phyloP scores from a whole-genome alignment of 2,797 vertebrate species.

The Philypnodon macrostomus region DNA sequence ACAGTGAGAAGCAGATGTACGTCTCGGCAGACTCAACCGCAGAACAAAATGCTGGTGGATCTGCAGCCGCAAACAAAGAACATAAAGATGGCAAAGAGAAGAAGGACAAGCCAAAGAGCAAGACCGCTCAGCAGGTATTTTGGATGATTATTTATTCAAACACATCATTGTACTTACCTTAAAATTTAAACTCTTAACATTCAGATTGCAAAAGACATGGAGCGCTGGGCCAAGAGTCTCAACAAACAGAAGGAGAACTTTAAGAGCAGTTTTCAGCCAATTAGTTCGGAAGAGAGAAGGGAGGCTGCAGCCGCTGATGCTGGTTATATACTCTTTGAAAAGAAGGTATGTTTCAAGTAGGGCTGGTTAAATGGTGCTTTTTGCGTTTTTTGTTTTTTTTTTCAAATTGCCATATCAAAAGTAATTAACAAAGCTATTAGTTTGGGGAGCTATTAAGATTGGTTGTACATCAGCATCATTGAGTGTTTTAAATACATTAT shows the following conservation, averaged over 20 bases:
- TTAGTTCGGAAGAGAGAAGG: conserved; percentile 90
- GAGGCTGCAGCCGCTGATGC: conserved; percentile 96
- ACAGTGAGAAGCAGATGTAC: conserved; percentile 92
- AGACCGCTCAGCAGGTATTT: conserved; percentile 94
- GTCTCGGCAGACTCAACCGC: conserved; percentile 78
- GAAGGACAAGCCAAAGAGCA: conserved; percentile 97
- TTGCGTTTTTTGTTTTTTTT: too few relatives aligned
- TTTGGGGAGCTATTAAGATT: too few relatives aligned
- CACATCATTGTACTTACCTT: not conserved
- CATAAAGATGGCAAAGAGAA: conserved; percentile 92
- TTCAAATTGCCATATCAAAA: too few relatives aligned
- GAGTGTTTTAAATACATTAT: too few relatives aligned
- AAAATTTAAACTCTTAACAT: not conserved
- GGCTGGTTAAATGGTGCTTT: too few relatives aligned
- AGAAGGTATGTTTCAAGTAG: conserved; percentile 82
- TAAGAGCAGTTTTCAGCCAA: conserved; percentile 91
- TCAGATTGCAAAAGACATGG: conserved; percentile 99
- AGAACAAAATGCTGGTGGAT: conserved; percentile 47
- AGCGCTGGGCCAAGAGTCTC: conserved; percentile 97
- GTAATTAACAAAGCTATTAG: too few relatives aligned
- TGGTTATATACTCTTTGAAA: conserved; percentile 94
- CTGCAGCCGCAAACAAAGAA: conserved; percentile 76
- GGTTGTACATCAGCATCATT: too few relatives aligned
- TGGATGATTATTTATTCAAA: not conserved
- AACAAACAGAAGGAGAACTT: conserved; percentile 99